A percentile compares a stretch with the other conserved stretches of the same genome.
These are phyloP conservation scores for Andrena cerasifolii DNA, from an alignment of 1,140 invertebrate genomes.

Conservation along the genomic window DNA sequence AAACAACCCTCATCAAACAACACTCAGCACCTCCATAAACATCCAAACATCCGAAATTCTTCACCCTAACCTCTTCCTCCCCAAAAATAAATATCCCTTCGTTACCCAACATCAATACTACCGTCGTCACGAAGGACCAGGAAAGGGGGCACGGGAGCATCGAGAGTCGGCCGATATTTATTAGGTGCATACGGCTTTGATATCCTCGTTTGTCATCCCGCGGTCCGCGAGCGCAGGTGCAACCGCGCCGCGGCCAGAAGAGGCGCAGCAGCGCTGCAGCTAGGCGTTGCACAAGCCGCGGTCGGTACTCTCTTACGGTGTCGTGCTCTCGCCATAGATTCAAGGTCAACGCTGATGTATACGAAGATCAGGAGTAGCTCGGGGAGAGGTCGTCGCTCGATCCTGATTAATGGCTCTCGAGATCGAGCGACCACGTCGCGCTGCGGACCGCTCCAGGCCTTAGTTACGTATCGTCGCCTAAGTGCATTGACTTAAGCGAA, in stretches of 20 bases:
- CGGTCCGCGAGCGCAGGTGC: conserved; percentile 47
- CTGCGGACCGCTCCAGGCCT: conserved; percentile 2
- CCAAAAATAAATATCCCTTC: no score
- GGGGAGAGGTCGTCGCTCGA: conserved; percentile 64
- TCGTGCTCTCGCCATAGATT: conserved; percentile 53
- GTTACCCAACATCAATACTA: no score
- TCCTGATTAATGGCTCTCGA: conserved; percentile 71
- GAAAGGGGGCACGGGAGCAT: not conserved
- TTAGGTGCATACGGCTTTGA: conserved; percentile 43
- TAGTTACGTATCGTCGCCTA: conserved; percentile 39
- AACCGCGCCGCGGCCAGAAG: conserved; percentile 17
- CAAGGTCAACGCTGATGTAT: conserved; percentile 58
- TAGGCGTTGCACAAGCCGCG: conserved; percentile 22
- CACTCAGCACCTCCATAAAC: no score
- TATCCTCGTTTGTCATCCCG: conserved; percentile 59
- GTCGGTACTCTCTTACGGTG: conserved; percentile 39
- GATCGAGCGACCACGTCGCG: conserved; percentile 48
- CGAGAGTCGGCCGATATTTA: conserved; percentile 41
- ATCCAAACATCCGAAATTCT: no score
- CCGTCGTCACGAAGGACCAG: no score
- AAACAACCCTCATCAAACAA: no score
- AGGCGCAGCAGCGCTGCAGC: not conserved
- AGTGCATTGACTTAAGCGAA: conserved; percentile 46
- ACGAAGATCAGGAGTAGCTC: conserved; percentile 46
- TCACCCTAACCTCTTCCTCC: no score